Evolutionary conservation across 2,113 vertebrate species (phyloP), one percentile per base, ranked within the genome.

Genomic region (Chrysemys picta): DNA sequence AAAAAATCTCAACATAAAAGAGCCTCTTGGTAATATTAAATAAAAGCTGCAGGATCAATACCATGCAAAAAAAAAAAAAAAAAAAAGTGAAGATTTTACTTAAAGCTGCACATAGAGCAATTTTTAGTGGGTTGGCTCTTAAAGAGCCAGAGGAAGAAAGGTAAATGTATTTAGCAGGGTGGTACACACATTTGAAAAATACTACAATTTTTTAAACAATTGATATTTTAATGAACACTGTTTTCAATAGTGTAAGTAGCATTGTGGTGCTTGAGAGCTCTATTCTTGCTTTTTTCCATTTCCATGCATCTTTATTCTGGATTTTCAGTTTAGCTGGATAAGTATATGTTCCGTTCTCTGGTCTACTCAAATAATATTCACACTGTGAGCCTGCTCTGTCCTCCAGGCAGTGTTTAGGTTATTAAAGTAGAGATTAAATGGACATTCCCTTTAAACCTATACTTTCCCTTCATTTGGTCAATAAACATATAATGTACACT

Each of bases 1-100:
- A 96, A 97, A 97, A 97, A 87, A 96, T 98, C 88, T 98, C 98
- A 98, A 98, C 98, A 97, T 98, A 98, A 98, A 98, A 98, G 98
- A 98, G 97, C 96, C 95, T 98, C 98, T 97, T 97, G 95, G 89
- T 97, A 96, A 98, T 97, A 97, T 98, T 97, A 98, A 97, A 97
- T 97, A 90, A 96, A 98, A 98, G 97, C 96, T 78, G 96, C 91
- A 97, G 96, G 97, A 97, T 97, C 97, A 94, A 97, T 98, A 98
- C 97, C 98, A 97, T 98, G 98, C 98, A 97, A 96, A 93, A 81
- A 97, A 96, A 95, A 47, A 87, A 47, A 79, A 31, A 95, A 79
- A 42, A 31, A 95, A 79, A 84, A 96, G 94, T 94, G 91, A 97
- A 85, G 94, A 95, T 95, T 97, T 97, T 94, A 96, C 95, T 97